Percentiles rank a stretch among this genome's conserved stretches.
phyloP scores from a whole-genome alignment of 2,888 invertebrate genomes.

The Melolontha melolontha region DNA sequence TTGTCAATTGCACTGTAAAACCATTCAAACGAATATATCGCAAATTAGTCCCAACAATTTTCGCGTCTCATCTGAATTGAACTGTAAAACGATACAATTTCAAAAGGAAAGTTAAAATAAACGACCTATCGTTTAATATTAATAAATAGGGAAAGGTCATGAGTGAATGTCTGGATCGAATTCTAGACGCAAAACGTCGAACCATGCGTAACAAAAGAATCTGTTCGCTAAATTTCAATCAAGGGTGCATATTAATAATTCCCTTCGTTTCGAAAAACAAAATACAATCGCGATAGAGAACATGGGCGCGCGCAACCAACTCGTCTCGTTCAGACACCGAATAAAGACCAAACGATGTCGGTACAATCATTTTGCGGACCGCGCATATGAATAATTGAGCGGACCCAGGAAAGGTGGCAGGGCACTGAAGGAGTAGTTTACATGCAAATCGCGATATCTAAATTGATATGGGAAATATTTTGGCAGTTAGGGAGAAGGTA shows the following conservation, averaged over 20 bases:
- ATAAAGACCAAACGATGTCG: no score
- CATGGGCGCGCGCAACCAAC: no score
- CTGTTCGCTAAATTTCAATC: conserved; percentile 6
- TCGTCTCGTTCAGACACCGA: no score
- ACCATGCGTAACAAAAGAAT: not conserved
- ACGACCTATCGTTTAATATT: no score
- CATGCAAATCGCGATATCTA: not conserved
- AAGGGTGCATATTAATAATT: conserved; percentile 10
- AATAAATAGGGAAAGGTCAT: not conserved
- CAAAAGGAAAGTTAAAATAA: no score
- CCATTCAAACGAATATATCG: no score
- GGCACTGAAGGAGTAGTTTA: not conserved
- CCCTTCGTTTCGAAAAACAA: not conserved
- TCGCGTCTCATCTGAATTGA: no score
- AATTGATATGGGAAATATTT: not conserved
- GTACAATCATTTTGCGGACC: not conserved
- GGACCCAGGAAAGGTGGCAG: not conserved
- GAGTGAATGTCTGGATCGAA: not conserved
- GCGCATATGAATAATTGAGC: conserved; percentile 10
- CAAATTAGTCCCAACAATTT: no score
- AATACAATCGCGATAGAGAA: not conserved
- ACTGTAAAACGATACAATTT: no score
- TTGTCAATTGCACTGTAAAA: no score
- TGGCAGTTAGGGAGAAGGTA: no score
- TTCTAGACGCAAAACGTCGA: not conserved